Percentiles rank a stretch among this genome's conserved stretches.
phyloP scores from a whole-genome alignment of 2,797 vertebrate genomes.

The Adrianichthys oophorus region DNA sequence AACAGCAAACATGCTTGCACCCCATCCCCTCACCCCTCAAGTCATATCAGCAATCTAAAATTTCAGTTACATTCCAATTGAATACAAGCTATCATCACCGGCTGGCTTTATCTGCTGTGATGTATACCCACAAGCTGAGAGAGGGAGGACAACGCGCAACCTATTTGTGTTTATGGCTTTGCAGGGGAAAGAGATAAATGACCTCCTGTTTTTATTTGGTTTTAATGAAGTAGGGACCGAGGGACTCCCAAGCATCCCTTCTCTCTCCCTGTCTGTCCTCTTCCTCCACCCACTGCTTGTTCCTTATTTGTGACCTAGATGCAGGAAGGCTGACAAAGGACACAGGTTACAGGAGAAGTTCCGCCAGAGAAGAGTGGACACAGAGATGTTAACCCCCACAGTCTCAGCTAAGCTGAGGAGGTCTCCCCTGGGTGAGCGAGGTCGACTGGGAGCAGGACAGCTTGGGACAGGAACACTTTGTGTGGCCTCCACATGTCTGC shows the following conservation, averaged over 20 bases:
- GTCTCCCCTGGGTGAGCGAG: conserved; percentile 29
- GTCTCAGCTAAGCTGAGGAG: conserved; percentile 21
- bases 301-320: conserved; percentile 78
- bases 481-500: conserved; percentile 72
- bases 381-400: conserved; percentile 43
- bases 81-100: conserved; percentile 67
- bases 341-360: conserved; percentile 42
- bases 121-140: conserved; percentile 61
- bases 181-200: conserved; percentile 80
- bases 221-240: conserved; percentile 84
- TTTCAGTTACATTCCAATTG: conserved; percentile 76
- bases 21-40: conserved; percentile 49
- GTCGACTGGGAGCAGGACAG: conserved; percentile 1
- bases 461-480: conserved; percentile 52
- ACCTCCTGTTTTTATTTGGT: conserved; percentile 82
- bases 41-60: conserved; percentile 71
- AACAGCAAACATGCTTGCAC: conserved; percentile 28
- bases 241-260: conserved; percentile 72
- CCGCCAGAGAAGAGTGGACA: conserved; percentile 41
- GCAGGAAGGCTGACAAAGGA: conserved; percentile 66
- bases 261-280: conserved; percentile 54
- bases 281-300: conserved; percentile 27
- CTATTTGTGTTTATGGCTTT: conserved; percentile 82
- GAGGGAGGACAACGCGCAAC: conserved; percentile 44
- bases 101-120: conserved; percentile 74